phyloP scores from a whole-genome alignment of 2,888 invertebrate genomes.

The Teleiodes luculella region DNA sequence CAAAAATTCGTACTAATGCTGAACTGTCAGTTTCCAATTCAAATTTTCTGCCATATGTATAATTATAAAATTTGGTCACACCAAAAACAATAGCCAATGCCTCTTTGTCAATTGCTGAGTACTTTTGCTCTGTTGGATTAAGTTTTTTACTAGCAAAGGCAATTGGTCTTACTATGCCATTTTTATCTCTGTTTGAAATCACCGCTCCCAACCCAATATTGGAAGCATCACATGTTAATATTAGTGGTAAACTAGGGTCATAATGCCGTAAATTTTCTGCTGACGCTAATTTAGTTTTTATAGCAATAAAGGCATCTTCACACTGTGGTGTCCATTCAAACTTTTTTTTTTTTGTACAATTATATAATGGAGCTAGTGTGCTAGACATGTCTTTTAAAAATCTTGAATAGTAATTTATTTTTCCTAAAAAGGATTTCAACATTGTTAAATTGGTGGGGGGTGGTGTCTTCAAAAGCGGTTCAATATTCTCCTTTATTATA shows the following conservation, averaged over 20 bases:
- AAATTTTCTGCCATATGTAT: constrained; percentile 25
- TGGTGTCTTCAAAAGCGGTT: not conserved
- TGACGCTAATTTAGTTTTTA: not conserved
- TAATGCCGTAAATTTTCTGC: not conserved
- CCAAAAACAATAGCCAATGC: constrained; percentile 29
- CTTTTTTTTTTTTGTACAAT: constrained; percentile 1
- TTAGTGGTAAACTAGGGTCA: constrained; percentile 7
- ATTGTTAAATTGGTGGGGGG: constrained; percentile 10
- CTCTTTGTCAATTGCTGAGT: constrained; percentile 26
- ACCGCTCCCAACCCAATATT: constrained; percentile 11
- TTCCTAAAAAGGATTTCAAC: constrained; percentile 17
- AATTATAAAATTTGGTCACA: constrained; percentile 29
- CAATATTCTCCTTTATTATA: not conserved
- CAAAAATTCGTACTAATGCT: constrained; percentile 33
- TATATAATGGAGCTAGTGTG: not conserved
- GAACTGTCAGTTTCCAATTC: constrained; percentile 30
- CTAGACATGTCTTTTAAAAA: constrained; percentile 18
- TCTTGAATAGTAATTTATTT: constrained; percentile 16
- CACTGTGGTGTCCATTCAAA: constrained; percentile 11
- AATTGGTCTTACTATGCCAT: constrained; percentile 19
- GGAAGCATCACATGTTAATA: constrained; percentile 21
- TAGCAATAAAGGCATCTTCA: constrained; percentile 8
- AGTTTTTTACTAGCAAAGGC: constrained; percentile 24
- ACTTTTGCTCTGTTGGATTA: constrained; percentile 18
- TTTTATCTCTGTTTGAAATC: constrained; percentile 12